phyloP scores from a whole-genome alignment of 2,797 vertebrate genomes.

The Notolepis coatsorum region DNA sequence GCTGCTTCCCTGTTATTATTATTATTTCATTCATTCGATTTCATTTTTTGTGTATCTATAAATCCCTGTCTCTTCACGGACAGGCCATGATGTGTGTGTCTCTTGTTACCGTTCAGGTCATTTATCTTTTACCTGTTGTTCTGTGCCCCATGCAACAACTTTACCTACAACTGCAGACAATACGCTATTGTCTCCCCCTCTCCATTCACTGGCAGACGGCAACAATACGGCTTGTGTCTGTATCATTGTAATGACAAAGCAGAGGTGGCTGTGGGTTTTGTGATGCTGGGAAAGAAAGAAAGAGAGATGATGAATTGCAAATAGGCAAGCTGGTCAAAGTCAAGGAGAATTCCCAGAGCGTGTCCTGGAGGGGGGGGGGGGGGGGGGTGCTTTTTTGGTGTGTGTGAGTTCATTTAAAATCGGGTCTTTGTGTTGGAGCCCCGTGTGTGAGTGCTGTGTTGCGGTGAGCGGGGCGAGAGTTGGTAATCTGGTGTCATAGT shows the following conservation, averaged over 20 bases:
- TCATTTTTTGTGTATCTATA: slow-evolving; percentile 2
- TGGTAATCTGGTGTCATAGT: slow-evolving; percentile 79
- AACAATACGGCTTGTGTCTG: slow-evolving; percentile 62
- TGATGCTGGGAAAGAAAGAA: slow-evolving; percentile 59
- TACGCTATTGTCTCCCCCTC: slow-evolving; percentile 42
- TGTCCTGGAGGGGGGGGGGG: slow-evolving; percentile 29
- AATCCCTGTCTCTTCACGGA: slow-evolving; percentile 36
- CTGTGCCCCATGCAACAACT: slow-evolving; percentile 33
- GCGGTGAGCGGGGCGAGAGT: slow-evolving; percentile 50
- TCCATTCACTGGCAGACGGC: slow-evolving; percentile 43
- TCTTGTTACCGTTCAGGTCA: slow-evolving; percentile 36
- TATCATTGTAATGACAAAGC: slow-evolving; percentile 77
- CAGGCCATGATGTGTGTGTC: slow-evolving; percentile 43
- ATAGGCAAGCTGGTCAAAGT: slow-evolving; percentile 74
- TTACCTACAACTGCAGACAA: slow-evolving; percentile 43
- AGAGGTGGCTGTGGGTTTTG: slow-evolving; percentile 51
- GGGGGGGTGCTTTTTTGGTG: slow-evolving; percentile 53
- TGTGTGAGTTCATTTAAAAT: slow-evolving; percentile 72
- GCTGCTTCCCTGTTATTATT: too few relatives aligned
- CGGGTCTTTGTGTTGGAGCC: slow-evolving; percentile 62
- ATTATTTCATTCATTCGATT: slow-evolving; percentile 14
- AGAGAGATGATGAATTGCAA: slow-evolving; percentile 80
- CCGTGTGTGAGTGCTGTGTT: slow-evolving; percentile 53
- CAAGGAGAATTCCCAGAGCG: slow-evolving; percentile 74
- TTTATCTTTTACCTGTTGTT: slow-evolving; percentile 64